phyloP scores from a whole-genome alignment of 2,888 invertebrate species.

The Drosophila sordidula region DNA sequence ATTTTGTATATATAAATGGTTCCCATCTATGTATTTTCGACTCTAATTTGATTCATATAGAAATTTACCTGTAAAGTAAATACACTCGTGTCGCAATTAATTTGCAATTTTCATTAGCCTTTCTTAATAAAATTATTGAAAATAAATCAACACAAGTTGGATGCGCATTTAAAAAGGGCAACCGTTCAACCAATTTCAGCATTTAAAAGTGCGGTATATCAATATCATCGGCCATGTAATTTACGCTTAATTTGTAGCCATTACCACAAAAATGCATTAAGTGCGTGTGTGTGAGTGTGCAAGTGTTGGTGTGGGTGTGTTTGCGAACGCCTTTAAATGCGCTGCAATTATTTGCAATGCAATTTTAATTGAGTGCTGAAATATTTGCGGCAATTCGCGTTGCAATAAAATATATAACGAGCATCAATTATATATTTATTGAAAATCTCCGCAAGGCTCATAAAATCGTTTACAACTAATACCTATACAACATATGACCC shows the following conservation, averaged over 20 bases:
- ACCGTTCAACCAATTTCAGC: constrained; percentile 38
- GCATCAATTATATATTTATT: constrained; percentile 52
- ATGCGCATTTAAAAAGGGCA: constrained; percentile 53
- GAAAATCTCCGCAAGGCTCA: constrained; percentile 36
- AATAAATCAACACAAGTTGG: constrained; percentile 54
- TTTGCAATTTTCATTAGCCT: constrained; percentile 45
- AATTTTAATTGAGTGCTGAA: constrained; percentile 79
- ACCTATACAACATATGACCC: neutral
- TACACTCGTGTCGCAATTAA: constrained; percentile 44
- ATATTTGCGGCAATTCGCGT: constrained; percentile 71
- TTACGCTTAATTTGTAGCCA: constrained; percentile 78
- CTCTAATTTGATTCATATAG: neutral
- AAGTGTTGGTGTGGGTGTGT: constrained; percentile 15
- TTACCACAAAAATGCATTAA: constrained; percentile 79
- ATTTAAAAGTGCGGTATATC: constrained; percentile 62
- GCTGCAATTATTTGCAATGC: constrained; percentile 77
- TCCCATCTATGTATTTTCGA: too few species aligned
- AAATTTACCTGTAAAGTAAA: neutral
- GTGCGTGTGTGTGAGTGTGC: constrained; percentile 22
- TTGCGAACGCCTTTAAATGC: constrained; percentile 68
- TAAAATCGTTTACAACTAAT: constrained; percentile 42
- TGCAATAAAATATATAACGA: constrained; percentile 44
- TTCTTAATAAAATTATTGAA: constrained; percentile 69
- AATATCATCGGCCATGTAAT: constrained; percentile 71
- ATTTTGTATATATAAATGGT: too few species aligned